Conservation (phyloP, 2,888 invertebrate genomes). For the Aporophyla lueneburgensis region DNA sequence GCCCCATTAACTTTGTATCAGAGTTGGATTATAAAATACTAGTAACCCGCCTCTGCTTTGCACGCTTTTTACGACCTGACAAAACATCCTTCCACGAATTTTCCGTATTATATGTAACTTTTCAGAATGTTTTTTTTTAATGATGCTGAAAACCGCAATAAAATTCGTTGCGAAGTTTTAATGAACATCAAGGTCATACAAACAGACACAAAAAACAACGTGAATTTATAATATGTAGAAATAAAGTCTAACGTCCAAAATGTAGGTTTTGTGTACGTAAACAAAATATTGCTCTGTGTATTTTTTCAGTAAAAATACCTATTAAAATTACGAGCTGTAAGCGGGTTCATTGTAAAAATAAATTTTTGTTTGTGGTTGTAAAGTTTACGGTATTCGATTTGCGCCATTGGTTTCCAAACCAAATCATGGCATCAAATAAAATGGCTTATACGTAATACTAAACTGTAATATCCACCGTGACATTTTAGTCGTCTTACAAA, state of each 20-base stretch:
- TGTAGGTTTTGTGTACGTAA: neutral
- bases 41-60: too few species aligned
- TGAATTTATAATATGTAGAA: neutral
- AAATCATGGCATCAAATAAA: neutral
- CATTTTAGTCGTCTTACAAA: too few species aligned
- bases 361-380: neutral
- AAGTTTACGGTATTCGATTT: neutral
- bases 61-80: too few species aligned
- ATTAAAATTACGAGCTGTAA: neutral
- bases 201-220: too few species aligned
- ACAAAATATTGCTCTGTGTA: neutral
- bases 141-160: too few species aligned
- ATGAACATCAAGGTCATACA: too few species aligned
- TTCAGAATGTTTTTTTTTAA: too few species aligned
- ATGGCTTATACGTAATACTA: neutral
- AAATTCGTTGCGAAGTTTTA: too few species aligned
- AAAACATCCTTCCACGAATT: too few species aligned
- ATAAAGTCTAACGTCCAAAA: neutral
- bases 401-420: neutral
- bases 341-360: too few species aligned
- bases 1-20: slow-evolving; percentile 59
- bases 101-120: too few species aligned
- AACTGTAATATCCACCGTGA: neutral
- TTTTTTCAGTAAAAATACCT: neutral
- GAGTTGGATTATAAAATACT: slow-evolving; percentile 28